Evolutionary conservation across 2,888 invertebrate genomes (phyloP).

Genomic region (Thelaira solivaga): DNA sequence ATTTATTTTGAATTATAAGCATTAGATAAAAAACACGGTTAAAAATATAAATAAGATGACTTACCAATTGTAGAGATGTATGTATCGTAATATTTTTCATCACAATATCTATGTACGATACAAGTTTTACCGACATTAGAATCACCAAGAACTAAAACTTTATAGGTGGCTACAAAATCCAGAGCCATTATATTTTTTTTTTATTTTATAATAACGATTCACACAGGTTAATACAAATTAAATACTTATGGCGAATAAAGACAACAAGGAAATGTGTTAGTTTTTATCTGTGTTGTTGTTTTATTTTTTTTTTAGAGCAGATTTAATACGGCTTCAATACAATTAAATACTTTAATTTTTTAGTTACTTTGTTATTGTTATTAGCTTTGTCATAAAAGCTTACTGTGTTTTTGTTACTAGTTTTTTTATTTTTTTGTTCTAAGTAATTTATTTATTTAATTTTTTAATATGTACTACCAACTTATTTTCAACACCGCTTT

Average conservation of each 20-base stretch:
- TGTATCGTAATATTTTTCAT: conserved; percentile 92
- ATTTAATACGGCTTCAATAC: neutral
- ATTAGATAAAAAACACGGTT: neutral
- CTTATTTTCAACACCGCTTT: conserved; percentile 34
- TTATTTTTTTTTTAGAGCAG: neutral
- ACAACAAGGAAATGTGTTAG: neutral
- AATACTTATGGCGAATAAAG: neutral
- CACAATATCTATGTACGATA: conserved; percentile 92
- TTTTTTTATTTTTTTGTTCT: neutral
- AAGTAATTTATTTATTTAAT: neutral
- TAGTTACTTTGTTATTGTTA: neutral
- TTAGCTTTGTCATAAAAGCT: neutral
- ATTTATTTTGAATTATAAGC: neutral
- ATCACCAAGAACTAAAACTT: conserved; percentile 90
- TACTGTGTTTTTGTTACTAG: neutral
- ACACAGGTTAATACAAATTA: conserved; percentile 6
- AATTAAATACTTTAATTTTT: too few relatives aligned
- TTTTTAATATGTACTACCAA: neutral
- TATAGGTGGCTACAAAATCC: conserved; percentile 91
- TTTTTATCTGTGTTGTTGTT: neutral
- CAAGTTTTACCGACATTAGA: conserved; percentile 94
- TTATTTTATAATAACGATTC: conserved; percentile 5
- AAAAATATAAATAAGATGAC: conserved; percentile 66
- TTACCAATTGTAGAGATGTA: conserved; percentile 94
- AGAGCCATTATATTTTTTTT: conserved; percentile 81